Conservation (phyloP, 2,888 invertebrate species). For the Orgyia antiqua region DNA sequence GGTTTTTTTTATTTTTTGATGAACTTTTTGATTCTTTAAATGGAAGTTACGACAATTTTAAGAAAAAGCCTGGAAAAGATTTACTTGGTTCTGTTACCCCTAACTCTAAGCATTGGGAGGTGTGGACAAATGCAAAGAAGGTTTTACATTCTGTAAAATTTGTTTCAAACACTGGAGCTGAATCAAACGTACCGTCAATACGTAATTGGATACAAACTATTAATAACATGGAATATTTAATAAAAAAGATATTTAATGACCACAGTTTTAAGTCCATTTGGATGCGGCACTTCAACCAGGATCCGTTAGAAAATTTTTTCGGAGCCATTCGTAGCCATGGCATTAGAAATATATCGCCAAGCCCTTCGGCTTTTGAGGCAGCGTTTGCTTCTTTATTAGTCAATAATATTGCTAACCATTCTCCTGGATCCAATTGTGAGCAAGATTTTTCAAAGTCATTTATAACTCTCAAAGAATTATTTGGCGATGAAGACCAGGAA, state of each 20-base stretch:
- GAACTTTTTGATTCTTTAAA: neutral
- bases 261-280: constrained; percentile 1
- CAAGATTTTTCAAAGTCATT: neutral
- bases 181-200: neutral
- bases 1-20: neutral
- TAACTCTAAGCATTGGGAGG: neutral
- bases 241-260: neutral
- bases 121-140: neutral
- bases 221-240: constrained; percentile 2
- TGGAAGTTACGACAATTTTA: neutral
- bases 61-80: neutral
- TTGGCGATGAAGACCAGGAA: neutral
- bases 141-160: neutral
- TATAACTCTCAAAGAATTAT: too few relatives aligned
- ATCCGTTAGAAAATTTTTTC: constrained; percentile 2
- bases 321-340: constrained; percentile 1
- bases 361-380: neutral
- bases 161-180: neutral
- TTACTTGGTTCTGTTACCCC: neutral
- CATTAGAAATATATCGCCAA: neutral
- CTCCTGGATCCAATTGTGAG: constrained; percentile 1
- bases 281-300: constrained; percentile 2
- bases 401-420: constrained; percentile 2
- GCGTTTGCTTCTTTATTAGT: neutral
- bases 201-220: constrained; percentile 4